Conservation (phyloP, 2,888 invertebrate species). For the Cerceris ruficornis region DNA sequence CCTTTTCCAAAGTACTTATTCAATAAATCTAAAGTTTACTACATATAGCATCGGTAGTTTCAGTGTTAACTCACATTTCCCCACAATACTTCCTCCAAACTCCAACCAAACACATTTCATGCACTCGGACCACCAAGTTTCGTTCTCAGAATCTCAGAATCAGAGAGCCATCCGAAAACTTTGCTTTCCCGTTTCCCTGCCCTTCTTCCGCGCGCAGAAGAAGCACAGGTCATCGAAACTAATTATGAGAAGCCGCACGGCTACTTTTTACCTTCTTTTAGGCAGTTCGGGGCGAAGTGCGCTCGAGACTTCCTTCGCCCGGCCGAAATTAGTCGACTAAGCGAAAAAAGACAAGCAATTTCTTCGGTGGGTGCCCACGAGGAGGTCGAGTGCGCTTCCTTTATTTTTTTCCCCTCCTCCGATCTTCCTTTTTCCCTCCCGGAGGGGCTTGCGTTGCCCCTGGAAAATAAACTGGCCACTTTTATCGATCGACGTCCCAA, state of each 20-base stretch:
- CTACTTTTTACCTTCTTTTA: slow-evolving; percentile 43
- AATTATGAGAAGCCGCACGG: slow-evolving; percentile 36
- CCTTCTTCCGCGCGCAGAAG: neutral
- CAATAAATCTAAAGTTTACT: too few relatives aligned
- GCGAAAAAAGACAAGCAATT: slow-evolving; percentile 63
- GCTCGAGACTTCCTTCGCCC: slow-evolving; percentile 23
- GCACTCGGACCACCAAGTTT: too few relatives aligned
- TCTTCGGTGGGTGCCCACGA: slow-evolving; percentile 47
- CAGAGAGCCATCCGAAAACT: neutral
- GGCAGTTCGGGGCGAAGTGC: slow-evolving; percentile 25
- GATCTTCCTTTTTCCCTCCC: slow-evolving; percentile 18
- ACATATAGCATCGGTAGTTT: too few relatives aligned
- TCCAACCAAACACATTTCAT: too few relatives aligned
- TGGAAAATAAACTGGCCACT: slow-evolving; percentile 66
- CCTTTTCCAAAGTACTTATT: too few relatives aligned
- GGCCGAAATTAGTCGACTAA: slow-evolving; percentile 57
- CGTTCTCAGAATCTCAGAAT: neutral
- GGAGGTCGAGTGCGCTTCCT: slow-evolving; percentile 43
- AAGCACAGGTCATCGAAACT: neutral
- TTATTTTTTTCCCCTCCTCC: slow-evolving; percentile 21
- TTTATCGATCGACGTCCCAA: slow-evolving; percentile 67
- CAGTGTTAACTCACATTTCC: too few relatives aligned
- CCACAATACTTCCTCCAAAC: too few relatives aligned
- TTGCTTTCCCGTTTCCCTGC: neutral
- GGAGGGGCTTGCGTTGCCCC: slow-evolving; percentile 34